Base-by-base conservation (phyloP, 2,113 vertebrate genomes). In the Calypte anna region DNA sequence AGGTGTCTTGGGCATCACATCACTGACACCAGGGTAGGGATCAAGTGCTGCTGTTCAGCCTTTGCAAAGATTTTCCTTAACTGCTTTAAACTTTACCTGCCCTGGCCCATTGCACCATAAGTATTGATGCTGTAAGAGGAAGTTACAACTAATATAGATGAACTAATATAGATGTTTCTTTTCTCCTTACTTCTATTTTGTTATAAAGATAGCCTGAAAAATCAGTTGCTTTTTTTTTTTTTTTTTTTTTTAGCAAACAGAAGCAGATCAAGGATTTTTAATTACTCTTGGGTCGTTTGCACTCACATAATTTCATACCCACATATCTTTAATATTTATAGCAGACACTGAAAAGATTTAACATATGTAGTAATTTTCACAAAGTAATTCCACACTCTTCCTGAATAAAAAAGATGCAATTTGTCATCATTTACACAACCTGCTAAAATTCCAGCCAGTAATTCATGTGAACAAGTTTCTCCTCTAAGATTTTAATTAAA, bases 251-350 rank as follows among this genome's bases (percentile, higher is more conserved):
- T 44, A 82, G 53, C 40, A 94, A 96, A 59, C 86, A 96, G 86
- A 95, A 96, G 80, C 89, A 96, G 82, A 97, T 95, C 95, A 97
- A 97, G 88, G 96, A 96, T 96, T 97, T 97, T 95, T 91, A 97
- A 96, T 98, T 96, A 96, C 86, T 96, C 80, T 33, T 96, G 88
- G 95, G 94, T 97, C 82, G 50, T 96, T 97, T 96, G 94, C 19
- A 64, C 83, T 97, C 93, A 72, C 59, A 27, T 94, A 97, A 97
- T 97, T 97, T 97, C 97, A 97, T 97, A 94, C 77, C 89, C 93
- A 92, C 85, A 94, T 96, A 97, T 97, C 88, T 98, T 98, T 97
- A 97, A 97, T 98, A 98, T 98, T 98, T 97, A 98, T 97, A 97
- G 92, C 95, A 96, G 96, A 95, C 79, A 85, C 76, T 95, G 95